Base-by-base conservation (phyloP, 1,140 invertebrate genomes). In the Orius insidiosus region DNA sequence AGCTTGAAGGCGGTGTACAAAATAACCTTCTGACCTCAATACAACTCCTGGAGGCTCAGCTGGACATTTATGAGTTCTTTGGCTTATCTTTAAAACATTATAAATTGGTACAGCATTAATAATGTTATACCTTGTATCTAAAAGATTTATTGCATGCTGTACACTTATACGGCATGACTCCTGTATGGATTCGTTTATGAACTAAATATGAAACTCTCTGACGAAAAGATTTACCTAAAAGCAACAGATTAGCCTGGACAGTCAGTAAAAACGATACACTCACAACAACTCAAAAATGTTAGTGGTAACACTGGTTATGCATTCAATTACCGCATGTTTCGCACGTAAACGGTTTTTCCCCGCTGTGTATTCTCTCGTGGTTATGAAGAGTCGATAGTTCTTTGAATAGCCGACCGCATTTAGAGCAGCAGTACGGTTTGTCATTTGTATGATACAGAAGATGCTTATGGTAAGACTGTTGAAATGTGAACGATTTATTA, bases 381-480 rank as follows among this genome's bases (percentile, higher is more conserved):
- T 88, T 89, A 56, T 89, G 82, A 10, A 93, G 66, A 3, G 84
- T 86, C 3, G 83, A 86, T n/a, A 88, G 66, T 62, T 87, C 83
- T 60, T 86, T 87, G 59, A 89, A 89, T 5, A 80, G 73, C 52
- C 82, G 68, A 0, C 81, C 81, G 62, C 86, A 90, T 54, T 79
- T 76, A 9, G 57, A 63, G 57, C 85, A 89, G 5, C 70, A 67
- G 55, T 88, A 81, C 2, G 84, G 85, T 55, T 86, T 85, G 52
- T 86, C 82, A 56, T 85, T 79, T 46, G 79, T 85, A 57, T 85
- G 80, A 24, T 54, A 54, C 7, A 84, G 66, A 54, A 85, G 72
- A 63, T 92, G 86, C 57, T 87, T 88, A 59, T 90, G 85, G 59
- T 86, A 89, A 1, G 85, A 89, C 54, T 90, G 86, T 63, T 87